Evolutionary conservation across 2,888 invertebrate genomes (phyloP).

Genomic region (Nomada hirtipes): DNA sequence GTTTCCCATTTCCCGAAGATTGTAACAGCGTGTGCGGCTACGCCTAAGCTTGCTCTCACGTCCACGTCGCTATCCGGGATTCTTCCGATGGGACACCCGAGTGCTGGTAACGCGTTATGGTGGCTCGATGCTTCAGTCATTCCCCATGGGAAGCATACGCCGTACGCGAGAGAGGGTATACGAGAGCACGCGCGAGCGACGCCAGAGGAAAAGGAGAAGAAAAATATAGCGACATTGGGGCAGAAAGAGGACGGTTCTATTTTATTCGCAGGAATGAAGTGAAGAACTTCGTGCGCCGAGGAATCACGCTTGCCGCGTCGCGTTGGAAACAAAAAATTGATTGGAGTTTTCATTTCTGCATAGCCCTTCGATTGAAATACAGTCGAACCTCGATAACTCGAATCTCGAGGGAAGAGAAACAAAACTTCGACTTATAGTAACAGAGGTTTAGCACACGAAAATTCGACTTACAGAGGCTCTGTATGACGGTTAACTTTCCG

Average conservation of each 20-base stretch:
- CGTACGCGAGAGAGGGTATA: conserved; percentile 32
- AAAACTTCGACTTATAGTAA: too few relatives aligned
- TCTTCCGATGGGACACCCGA: conserved; percentile 51
- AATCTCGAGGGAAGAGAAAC: too few relatives aligned
- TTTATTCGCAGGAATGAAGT: conserved; percentile 58
- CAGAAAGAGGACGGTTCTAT: conserved; percentile 18
- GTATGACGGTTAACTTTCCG: too few relatives aligned
- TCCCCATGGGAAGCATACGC: conserved; percentile 69
- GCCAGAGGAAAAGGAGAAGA: conserved; percentile 41
- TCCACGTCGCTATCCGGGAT: conserved; percentile 45
- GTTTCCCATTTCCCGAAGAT: conserved; percentile 33
- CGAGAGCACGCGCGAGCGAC: conserved; percentile 48
- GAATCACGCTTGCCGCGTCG: not conserved
- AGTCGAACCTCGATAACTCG: too few relatives aligned
- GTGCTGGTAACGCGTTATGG: conserved; percentile 56
- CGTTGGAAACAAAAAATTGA: not conserved
- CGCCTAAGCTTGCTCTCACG: conserved; percentile 25
- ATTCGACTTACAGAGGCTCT: too few relatives aligned
- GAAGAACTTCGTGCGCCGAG: conserved; percentile 26
- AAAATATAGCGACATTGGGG: conserved; percentile 49
- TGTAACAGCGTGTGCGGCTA: conserved; percentile 20
- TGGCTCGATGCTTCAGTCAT: conserved; percentile 61
- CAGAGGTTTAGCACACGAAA: too few relatives aligned
- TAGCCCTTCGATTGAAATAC: too few relatives aligned
- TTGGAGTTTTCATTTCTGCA: not conserved